Base-by-base conservation (phyloP, 92 coral and sea anemone genomes). In the Blastomussa wellsi region DNA sequence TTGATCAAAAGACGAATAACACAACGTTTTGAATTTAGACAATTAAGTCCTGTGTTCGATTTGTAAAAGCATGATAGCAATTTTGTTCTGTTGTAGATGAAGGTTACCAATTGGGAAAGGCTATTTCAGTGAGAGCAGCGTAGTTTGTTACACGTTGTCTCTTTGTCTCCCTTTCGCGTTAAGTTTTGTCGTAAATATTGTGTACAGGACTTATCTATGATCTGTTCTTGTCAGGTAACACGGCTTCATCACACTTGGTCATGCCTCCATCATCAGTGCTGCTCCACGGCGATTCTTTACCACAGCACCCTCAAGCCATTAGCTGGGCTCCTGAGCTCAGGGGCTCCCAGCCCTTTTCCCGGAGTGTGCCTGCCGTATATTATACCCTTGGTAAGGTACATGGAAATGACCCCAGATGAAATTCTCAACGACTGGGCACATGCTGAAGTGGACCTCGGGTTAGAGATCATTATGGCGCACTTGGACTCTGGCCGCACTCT, bases 331-430 rank as follows among this genome's bases (percentile, higher is more conserved):
- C 79, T 97, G 35, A 90, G 92, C 87, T 93, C 99, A 36, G 98
- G 98, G 28, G 99, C 98, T 82, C 98, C 95, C 7, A 93, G 98
- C 88, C 99, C 99, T 85, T 97, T 93, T 76, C 98, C 97, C 17
- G 99, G 99, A 53, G 98, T 92, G 79, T 93, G 99, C 94, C 89
- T 97, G 48, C 99, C 99, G 16, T 93, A 95, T 84, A 81, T 97
- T 65, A 91, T 93, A 26, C 99, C 98, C 66, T 84, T 95, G 48
- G 94, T 95, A 4, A 82, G 91, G 66, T 94, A 89, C 77, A 78
- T 97, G 74, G 99, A 97, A 82, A 74, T 92, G 83, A 87, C 95
- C 84, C 93, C 91, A 52, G 95, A 92, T 36, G 90, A 91, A 68
- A 84, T 87, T 88, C 82, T 94, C n/a, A 89, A 86, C 22, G 98